These are phyloP conservation scores for Furcula furcula DNA, from an alignment of 2,888 invertebrate genomes.

Conservation along the genomic window DNA sequence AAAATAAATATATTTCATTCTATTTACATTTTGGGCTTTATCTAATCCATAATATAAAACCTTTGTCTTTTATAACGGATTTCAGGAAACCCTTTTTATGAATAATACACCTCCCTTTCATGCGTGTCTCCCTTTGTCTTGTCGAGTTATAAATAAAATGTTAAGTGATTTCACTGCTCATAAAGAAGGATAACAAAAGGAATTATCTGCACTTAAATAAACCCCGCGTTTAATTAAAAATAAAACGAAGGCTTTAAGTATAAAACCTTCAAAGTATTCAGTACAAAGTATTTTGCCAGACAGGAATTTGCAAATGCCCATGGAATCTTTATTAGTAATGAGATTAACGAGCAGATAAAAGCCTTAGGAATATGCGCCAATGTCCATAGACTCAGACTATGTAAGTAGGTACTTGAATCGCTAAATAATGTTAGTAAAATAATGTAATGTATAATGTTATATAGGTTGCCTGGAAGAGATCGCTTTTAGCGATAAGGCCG, in stretches of 20 bases:
- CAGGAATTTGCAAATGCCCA: conserved; percentile 12
- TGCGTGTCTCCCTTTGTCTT: conserved; percentile 25
- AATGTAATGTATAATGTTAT: too few relatives aligned
- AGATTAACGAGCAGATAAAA: conserved; percentile 4
- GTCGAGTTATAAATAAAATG: conserved; percentile 27
- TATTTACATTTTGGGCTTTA: conserved; percentile 20
- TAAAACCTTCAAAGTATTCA: conserved; percentile 11
- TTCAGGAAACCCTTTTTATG: conserved; percentile 29
- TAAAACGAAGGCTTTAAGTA: conserved; percentile 3
- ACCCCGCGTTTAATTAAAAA: conserved; percentile 14
- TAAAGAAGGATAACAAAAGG: conserved; percentile 10
- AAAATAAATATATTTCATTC: conserved; percentile 17
- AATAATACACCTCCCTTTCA: conserved; percentile 35
- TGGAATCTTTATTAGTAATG: conserved; percentile 12
- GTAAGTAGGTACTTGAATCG: too few relatives aligned
- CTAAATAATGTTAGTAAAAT: too few relatives aligned
- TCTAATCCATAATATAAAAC: conserved; percentile 27
- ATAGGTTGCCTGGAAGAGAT: too few relatives aligned
- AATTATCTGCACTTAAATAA: conserved; percentile 5
- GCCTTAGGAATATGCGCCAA: neutral
- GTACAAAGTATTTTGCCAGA: conserved; percentile 10
- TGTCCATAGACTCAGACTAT: too few relatives aligned
- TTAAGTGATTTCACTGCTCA: conserved; percentile 20
- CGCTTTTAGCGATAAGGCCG: too few relatives aligned
- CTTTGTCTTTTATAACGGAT: conserved; percentile 32